Conservation (phyloP, 2,797 vertebrate species). For the Sciurus vulgaris region DNA sequence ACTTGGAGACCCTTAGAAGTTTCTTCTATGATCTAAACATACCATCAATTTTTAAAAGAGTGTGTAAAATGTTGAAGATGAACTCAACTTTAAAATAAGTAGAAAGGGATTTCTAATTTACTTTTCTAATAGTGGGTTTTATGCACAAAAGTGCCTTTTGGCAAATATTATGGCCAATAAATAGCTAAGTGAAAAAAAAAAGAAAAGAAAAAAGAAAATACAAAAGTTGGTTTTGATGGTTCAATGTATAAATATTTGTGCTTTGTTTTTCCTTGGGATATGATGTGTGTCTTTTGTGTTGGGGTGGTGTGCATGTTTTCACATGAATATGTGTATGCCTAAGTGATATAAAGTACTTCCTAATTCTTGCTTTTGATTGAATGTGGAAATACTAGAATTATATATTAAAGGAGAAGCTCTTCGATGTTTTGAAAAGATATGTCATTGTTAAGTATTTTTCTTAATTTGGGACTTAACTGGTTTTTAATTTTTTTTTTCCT, state of each 20-base stretch:
- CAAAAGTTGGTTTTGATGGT: neutral
- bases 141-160: neutral
- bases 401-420: neutral
- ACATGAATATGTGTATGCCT: neutral
- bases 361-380: neutral
- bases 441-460: neutral
- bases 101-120: neutral
- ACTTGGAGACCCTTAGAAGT: neutral
- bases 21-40: neutral
- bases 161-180: neutral
- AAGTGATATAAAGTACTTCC: neutral
- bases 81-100: neutral
- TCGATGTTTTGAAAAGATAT: neutral
- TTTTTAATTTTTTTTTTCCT: neutral
- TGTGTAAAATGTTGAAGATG: neutral
- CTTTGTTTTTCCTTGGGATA: constrained; percentile 36
- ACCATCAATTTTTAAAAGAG: neutral
- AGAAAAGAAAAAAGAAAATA: neutral
- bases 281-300: neutral
- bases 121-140: neutral
- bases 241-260: neutral
- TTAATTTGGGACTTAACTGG: neutral
- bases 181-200: neutral
- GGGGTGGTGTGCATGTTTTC: neutral
- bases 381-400: neutral